Evolutionary conservation across 2,113 vertebrate species (phyloP).

Genomic region (Microtus montanus): DNA sequence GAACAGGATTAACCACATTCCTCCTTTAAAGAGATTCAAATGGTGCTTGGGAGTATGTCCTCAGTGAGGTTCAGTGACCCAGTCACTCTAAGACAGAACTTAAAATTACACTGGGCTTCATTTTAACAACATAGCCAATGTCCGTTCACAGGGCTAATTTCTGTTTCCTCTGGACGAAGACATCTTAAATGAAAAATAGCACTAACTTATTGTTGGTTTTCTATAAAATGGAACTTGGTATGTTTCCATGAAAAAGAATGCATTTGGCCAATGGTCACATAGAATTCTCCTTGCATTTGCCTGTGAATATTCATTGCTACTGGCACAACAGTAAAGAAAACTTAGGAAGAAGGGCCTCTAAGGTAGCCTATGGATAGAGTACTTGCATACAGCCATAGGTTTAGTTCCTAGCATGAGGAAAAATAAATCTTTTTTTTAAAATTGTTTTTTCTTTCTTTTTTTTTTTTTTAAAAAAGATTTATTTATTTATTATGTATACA

Average conservation of each 20-base stretch:
- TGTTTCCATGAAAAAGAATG: conserved; percentile 21
- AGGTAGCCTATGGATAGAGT: not conserved
- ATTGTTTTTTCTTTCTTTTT: too few species aligned
- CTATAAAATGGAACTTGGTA: not conserved
- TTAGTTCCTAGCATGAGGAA: not conserved
- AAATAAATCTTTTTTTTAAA: not conserved
- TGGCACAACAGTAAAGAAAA: not conserved
- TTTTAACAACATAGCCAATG: not conserved
- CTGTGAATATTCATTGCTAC: not conserved
- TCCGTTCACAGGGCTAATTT: conserved; percentile 1
- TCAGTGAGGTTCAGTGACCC: not conserved
- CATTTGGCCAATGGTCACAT: not conserved
- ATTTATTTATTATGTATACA: too few species aligned
- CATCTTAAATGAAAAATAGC: not conserved
- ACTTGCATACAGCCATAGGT: not conserved
- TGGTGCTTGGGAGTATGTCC: not conserved
- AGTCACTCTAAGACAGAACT: conserved; percentile 10
- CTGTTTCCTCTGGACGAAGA: not conserved
- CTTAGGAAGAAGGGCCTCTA: not conserved
- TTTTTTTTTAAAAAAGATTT: too few species aligned
- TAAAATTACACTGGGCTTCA: conserved; percentile 29
- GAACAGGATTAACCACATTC: not conserved
- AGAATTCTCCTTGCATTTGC: not conserved
- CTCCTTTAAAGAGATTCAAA: conserved; percentile 15
- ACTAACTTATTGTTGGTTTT: conserved; percentile 22